phyloP scores from a whole-genome alignment of 2,888 invertebrate species.

The Neoitamus cyanurus region DNA sequence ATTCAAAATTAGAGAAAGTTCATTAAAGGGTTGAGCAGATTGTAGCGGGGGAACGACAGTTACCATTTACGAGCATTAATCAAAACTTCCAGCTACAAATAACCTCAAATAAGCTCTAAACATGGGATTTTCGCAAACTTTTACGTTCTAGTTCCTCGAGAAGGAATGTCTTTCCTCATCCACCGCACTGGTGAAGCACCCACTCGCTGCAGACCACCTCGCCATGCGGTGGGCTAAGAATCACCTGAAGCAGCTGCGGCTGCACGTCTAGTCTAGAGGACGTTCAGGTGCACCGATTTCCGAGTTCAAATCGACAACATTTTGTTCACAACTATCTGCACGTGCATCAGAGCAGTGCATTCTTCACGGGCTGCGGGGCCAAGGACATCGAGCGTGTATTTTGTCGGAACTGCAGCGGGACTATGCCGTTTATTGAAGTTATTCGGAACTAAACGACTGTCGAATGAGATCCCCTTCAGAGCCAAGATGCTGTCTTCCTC shows the following conservation, averaged over 20 bases:
- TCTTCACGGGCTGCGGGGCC: background rate
- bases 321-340: constrained; percentile 6
- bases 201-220: background rate
- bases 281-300: background rate
- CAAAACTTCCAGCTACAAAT: constrained; percentile 9
- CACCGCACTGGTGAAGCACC: background rate
- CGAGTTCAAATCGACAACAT: constrained; percentile 3
- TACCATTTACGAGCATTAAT: constrained; percentile 3
- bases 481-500: background rate
- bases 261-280: background rate
- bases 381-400: background rate
- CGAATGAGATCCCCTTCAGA: background rate
- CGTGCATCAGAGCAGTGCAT: background rate
- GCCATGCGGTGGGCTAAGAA: background rate
- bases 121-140: background rate
- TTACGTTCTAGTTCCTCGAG: background rate
- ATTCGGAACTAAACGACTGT: background rate
- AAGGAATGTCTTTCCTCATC: background rate
- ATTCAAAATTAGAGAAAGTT: constrained; percentile 16
- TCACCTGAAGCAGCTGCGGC: background rate
- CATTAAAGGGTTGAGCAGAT: background rate
- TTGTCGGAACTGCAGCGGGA: background rate
- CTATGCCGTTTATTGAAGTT: background rate
- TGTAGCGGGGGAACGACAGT: background rate
- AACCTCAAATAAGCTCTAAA: constrained; percentile 1